Conservation (phyloP, 2,113 vertebrate species). For the Scomber scombrus region DNA sequence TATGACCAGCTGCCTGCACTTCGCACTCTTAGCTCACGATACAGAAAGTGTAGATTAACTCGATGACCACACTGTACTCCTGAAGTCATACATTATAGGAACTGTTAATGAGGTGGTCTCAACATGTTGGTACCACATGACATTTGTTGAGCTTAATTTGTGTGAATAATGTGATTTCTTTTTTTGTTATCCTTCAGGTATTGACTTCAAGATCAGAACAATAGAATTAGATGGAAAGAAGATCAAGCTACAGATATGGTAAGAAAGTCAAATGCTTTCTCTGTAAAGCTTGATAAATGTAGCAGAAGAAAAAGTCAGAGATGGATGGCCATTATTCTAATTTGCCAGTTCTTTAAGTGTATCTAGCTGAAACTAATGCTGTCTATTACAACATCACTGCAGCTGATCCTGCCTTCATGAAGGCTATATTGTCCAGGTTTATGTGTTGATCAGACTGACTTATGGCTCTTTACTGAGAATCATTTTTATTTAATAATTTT, state of each 20-base stretch:
- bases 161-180: not conserved
- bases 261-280: constrained; percentile 56
- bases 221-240: constrained; percentile 98
- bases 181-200: constrained; percentile 85
- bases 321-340: not conserved
- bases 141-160: not conserved
- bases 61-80: not conserved
- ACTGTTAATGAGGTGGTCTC: not conserved
- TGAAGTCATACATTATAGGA: not conserved
- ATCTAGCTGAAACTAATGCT: too few species aligned
- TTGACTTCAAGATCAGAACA: constrained; percentile 98
- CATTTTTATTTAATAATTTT: too few species aligned
- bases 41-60: not conserved
- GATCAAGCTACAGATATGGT: constrained; percentile 99
- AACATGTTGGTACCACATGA: not conserved
- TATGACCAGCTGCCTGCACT: constrained; percentile 41
- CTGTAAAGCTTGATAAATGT: not conserved
- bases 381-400: too few species aligned
- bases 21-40: constrained; percentile 37
- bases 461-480: too few species aligned
- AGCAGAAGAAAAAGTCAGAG: not conserved
- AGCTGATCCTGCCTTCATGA: not conserved
- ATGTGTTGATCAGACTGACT: too few species aligned
- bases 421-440: too few species aligned
- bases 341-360: too few species aligned